Conservation (phyloP, 2,113 vertebrate species). For the Protomyctophum bolini region DNA sequence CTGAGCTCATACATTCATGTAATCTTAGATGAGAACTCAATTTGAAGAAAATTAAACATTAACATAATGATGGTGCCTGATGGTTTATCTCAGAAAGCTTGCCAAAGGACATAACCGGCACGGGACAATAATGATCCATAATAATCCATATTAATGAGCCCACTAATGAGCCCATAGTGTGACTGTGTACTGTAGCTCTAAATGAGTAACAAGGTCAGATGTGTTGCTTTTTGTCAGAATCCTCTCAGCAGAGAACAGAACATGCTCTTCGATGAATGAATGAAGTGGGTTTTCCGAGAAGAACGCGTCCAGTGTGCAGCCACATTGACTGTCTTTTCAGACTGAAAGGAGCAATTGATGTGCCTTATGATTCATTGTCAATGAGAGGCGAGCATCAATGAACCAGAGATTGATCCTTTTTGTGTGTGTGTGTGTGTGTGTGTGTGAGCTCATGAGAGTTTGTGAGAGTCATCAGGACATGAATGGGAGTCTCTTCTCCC, state of each 20-base stretch:
- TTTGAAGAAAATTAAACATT: slow-evolving; percentile 7
- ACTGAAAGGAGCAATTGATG: too few relatives aligned
- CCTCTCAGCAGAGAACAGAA: slow-evolving; percentile 3
- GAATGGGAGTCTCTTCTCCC: too few relatives aligned
- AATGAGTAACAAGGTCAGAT: slow-evolving; percentile 11
- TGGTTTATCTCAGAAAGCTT: slow-evolving; percentile 10
- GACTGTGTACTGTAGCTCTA: slow-evolving; percentile 2
- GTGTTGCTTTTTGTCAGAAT: slow-evolving; percentile 1
- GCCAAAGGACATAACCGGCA: not conserved
- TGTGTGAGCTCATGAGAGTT: slow-evolving; percentile 2
- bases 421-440: not conserved
- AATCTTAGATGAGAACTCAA: not conserved
- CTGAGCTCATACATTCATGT: not conserved
- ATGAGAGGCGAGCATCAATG: too few relatives aligned
- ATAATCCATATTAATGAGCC: too few relatives aligned
- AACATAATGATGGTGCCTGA: not conserved
- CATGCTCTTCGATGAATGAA: slow-evolving; percentile 25
- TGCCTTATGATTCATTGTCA: too few relatives aligned
- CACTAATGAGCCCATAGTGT: not conserved
- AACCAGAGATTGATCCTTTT: not conserved
- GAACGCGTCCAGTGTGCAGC: too few relatives aligned
- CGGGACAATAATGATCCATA: not conserved
- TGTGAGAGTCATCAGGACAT: too few relatives aligned
- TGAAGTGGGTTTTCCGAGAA: not conserved
- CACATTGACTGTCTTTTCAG: not conserved